A percentile compares a stretch with the other conserved stretches of the same genome.
Evolutionary conservation across 2,113 vertebrate genomes (phyloP).

Genomic region (Murina feae): DNA sequence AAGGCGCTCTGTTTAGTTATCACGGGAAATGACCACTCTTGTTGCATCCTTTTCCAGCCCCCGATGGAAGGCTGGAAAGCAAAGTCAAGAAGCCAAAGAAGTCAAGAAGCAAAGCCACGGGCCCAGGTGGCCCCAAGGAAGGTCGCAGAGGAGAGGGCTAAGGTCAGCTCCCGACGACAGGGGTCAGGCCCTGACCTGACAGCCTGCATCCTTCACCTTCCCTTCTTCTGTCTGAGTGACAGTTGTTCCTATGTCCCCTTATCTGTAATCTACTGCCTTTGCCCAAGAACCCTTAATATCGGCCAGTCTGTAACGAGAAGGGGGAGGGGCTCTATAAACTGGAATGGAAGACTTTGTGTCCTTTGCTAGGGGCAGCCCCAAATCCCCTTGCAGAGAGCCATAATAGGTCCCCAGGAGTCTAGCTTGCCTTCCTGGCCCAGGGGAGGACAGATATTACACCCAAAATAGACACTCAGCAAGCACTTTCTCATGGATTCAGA

Average conservation of each 20-base stretch:
- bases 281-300: not conserved
- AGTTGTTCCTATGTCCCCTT: not conserved
- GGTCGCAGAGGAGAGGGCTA: not conserved
- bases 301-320: not conserved
- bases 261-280: not conserved
- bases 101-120: not conserved
- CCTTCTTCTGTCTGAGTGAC: not conserved
- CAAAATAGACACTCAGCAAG: not conserved
- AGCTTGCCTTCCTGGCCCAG: not conserved
- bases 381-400: not conserved
- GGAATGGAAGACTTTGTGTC: not conserved
- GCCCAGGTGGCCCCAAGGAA: not conserved
- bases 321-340: not conserved
- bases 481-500: not conserved
- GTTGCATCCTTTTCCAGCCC: not conserved
- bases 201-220: not conserved
- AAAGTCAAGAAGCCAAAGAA: not conserved
- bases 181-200: not conserved
- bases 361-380: not conserved
- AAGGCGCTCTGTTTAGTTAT: not conserved
- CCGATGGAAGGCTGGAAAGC: not conserved
- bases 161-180: not conserved
- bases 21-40: not conserved
- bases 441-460: not conserved
- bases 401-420: not conserved